phyloP scores from a whole-genome alignment of 92 coral and sea anemone species.

The Chrysogorgia sp. region DNA sequence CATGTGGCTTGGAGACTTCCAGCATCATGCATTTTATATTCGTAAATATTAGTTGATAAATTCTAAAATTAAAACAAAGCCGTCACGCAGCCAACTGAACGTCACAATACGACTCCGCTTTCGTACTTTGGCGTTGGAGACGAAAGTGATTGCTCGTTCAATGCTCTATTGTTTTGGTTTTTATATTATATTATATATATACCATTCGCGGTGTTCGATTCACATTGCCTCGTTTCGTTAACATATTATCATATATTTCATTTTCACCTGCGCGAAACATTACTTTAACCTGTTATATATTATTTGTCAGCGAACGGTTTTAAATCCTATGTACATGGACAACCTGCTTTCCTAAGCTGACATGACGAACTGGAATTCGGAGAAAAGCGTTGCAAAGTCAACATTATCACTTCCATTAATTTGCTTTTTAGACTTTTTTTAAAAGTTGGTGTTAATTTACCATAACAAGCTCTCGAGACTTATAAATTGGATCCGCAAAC shows the following conservation, averaged over 20 bases:
- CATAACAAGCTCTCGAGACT: not conserved
- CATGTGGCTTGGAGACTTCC: not conserved
- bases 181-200: no score
- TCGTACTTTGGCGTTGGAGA: no score
- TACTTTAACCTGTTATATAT: not conserved
- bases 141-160: no score
- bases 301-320: not conserved
- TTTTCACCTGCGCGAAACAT: not conserved
- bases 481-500: not conserved
- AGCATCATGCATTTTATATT: no score
- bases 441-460: not conserved
- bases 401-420: not conserved
- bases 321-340: not conserved
- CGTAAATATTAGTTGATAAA: conserved; percentile 9
- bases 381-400: not conserved
- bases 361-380: not conserved
- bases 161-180: no score
- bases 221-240: not conserved
- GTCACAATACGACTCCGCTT: no score
- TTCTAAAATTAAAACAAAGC: no score
- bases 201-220: not conserved
- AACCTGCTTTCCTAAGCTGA: not conserved
- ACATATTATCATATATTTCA: not conserved
- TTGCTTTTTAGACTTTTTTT: not conserved
- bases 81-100: no score